phyloP scores from a whole-genome alignment of 2,888 invertebrate genomes.

The Platycheirus rosarum region DNA sequence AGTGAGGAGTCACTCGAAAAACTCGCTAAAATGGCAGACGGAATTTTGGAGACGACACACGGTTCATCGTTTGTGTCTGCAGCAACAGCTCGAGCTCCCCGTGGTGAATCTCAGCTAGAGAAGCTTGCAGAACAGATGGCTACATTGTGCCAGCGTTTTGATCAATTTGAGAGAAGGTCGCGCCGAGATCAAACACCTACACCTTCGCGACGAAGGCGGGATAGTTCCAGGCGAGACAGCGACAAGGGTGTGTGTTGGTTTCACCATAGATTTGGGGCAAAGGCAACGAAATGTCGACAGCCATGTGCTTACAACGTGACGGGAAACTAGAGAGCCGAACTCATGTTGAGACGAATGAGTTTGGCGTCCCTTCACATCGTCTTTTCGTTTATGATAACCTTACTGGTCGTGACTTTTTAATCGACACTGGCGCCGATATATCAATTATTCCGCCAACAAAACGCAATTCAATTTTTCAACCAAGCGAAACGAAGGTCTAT shows the following conservation, averaged over 20 bases:
- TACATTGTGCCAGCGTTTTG: background rate
- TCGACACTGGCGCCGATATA: constrained; percentile 19
- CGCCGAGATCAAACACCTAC: background rate
- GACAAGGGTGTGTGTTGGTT: background rate
- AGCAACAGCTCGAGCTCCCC: background rate
- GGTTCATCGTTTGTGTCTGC: background rate
- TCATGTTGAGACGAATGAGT: constrained; percentile 7
- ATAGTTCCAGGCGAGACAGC: background rate
- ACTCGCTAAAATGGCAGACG: background rate
- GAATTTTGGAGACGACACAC: background rate
- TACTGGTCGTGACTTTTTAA: constrained; percentile 1
- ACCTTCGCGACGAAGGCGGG: background rate
- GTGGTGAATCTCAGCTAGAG: background rate
- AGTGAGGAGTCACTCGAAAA: constrained; percentile 1
- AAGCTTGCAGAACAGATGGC: background rate
- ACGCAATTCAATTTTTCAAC: background rate
- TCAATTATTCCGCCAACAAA: constrained; percentile 1
- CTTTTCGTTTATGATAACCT: constrained; percentile 10
- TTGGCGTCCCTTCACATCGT: background rate
- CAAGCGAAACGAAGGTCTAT: constrained; percentile 1
- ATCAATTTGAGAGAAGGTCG: background rate
- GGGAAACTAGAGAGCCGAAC: constrained; percentile 6
- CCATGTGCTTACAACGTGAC: background rate
- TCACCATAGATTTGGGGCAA: background rate
- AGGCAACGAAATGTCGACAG: background rate